Evolutionary conservation across 2,888 invertebrate genomes (phyloP).

Genomic region (Hartigia nigra): DNA sequence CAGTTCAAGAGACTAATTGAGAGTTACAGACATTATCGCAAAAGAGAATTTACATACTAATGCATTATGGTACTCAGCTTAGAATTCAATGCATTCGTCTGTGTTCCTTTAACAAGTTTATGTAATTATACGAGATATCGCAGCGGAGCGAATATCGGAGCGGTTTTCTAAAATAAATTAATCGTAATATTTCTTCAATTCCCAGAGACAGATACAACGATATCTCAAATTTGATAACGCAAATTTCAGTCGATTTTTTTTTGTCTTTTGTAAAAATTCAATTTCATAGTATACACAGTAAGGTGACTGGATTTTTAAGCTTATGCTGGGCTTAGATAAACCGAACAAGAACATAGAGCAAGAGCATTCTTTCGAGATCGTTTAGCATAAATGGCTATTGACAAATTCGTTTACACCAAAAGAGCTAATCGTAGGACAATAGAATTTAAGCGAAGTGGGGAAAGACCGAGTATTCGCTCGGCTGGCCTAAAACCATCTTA

Average conservation of each 20-base stretch:
- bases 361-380: no score
- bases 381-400: no score
- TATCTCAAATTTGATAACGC: not conserved
- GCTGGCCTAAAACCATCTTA: no score
- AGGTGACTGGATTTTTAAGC: not conserved
- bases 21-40: not conserved
- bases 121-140: not conserved
- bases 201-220: not conserved
- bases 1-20: not conserved
- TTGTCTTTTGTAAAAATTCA: not conserved
- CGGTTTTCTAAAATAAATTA: not conserved
- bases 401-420: no score
- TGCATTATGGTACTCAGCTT: not conserved
- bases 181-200: not conserved
- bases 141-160: not conserved
- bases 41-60: not conserved
- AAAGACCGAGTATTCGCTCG: no score
- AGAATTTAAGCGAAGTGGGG: no score
- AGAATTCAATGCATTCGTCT: not conserved
- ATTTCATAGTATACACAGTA: not conserved
- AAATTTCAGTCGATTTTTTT: not conserved
- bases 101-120: not conserved
- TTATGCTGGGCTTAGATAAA: no score
- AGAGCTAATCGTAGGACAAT: no score
- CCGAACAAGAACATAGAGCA: no score